Evolutionary conservation across 2,888 invertebrate species (phyloP).

Genomic region (Nemurella pictetii): DNA sequence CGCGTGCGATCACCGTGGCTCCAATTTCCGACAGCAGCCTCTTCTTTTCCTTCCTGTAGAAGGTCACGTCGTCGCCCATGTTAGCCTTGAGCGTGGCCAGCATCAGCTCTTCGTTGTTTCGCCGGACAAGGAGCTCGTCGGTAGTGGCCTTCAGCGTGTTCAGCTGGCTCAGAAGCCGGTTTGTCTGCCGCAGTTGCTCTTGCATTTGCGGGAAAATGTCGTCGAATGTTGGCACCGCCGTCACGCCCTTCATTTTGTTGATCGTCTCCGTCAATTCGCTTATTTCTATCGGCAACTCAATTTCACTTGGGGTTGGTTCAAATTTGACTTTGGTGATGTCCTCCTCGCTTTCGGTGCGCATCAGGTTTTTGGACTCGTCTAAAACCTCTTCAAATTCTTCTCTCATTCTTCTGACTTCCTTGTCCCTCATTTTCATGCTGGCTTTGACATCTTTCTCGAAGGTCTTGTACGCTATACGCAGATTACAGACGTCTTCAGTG

Average conservation of each 20-base stretch:
- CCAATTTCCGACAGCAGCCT: slow-evolving; percentile 19
- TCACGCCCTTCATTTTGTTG: slow-evolving; percentile 50
- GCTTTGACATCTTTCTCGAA: slow-evolving; percentile 62
- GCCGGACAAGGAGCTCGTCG: slow-evolving; percentile 56
- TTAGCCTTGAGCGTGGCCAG: slow-evolving; percentile 57
- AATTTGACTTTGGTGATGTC: slow-evolving; percentile 25
- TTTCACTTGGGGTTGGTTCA: slow-evolving; percentile 47
- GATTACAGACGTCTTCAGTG: slow-evolving; percentile 66
- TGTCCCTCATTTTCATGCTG: slow-evolving; percentile 64
- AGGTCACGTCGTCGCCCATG: slow-evolving; percentile 50
- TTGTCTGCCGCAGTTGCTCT: slow-evolving; percentile 58
- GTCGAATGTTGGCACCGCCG: slow-evolving; percentile 53
- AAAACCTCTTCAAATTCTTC: slow-evolving; percentile 52
- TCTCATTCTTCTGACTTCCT: slow-evolving; percentile 58
- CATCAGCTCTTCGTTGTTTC: slow-evolving; percentile 58
- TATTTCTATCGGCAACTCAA: slow-evolving; percentile 50
- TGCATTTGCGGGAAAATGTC: slow-evolving; percentile 55
- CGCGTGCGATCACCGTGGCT: slow-evolving; percentile 25
- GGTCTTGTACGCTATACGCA: slow-evolving; percentile 62
- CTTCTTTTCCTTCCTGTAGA: slow-evolving; percentile 32
- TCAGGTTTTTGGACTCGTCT: slow-evolving; percentile 53
- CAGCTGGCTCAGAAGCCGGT: slow-evolving; percentile 55
- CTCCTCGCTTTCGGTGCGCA: slow-evolving; percentile 50
- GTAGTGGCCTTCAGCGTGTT: slow-evolving; percentile 55
- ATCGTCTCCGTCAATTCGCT: slow-evolving; percentile 51